Conservation (phyloP, 2,888 invertebrate species). For the Hypena proboscidalis region DNA sequence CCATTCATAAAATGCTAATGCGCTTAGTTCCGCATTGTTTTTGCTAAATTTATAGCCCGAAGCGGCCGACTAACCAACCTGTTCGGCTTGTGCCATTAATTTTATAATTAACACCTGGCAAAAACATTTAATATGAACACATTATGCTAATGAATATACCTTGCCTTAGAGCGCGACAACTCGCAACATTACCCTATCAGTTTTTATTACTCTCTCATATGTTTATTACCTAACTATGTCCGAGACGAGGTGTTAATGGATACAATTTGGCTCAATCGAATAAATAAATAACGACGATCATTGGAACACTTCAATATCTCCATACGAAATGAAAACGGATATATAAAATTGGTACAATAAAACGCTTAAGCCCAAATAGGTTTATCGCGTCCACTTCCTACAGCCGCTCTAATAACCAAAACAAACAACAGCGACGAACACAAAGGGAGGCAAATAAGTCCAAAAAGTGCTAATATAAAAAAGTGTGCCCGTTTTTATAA, state of each 20-base stretch:
- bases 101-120: conserved; percentile 71
- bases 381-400: conserved; percentile 84
- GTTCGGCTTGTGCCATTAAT: conserved; percentile 57
- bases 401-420: conserved; percentile 81
- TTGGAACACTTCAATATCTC: conserved; percentile 50
- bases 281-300: conserved; percentile 48
- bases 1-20: conserved; percentile 78
- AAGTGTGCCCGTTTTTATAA: conserved; percentile 83
- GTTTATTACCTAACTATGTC: conserved; percentile 38
- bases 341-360: conserved; percentile 81
- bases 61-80: conserved; percentile 55
- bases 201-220: conserved; percentile 42
- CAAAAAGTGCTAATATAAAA: conserved; percentile 83
- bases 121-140: conserved; percentile 58
- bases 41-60: conserved; percentile 68
- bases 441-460: conserved; percentile 81
- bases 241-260: conserved; percentile 68
- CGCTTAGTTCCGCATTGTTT: conserved; percentile 70
- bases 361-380: conserved; percentile 82
- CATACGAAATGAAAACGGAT: conserved; percentile 70
- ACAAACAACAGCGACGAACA: conserved; percentile 79
- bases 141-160: conserved; percentile 46
- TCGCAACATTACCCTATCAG: conserved; percentile 30
- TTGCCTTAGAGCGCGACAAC: conserved; percentile 35
- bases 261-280: conserved; percentile 52